Evolutionary conservation across 2,888 invertebrate species (phyloP), one percentile per base, ranked within the genome.

Genomic region (Proisotoma minuta): DNA sequence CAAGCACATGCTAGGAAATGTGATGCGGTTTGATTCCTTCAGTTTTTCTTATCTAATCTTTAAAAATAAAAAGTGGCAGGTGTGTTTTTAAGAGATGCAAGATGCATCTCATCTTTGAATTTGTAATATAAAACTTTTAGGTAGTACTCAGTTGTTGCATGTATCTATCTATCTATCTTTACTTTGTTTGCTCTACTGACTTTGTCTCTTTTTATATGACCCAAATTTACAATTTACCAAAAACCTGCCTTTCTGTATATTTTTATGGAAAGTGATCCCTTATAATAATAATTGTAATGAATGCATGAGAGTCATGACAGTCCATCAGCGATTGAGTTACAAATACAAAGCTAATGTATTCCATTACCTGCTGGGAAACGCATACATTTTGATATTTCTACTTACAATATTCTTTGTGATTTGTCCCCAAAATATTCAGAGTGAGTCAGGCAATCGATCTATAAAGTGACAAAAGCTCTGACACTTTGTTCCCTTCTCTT

Each of bases 71-170:
- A 34, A 12, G 34, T 34, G 12, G 34, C 8, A 34, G 8, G n/a
- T n/a, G n/a, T n/a, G n/a, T n/a, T n/a, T n/a, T n/a, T n/a, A n/a
- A n/a, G n/a, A n/a, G n/a, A n/a, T n/a, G n/a, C n/a, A n/a, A n/a
- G n/a, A n/a, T n/a, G n/a, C n/a, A n/a, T n/a, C n/a, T n/a, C n/a
- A n/a, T n/a, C n/a, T n/a, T n/a, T n/a, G n/a, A n/a, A n/a, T n/a
- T n/a, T n/a, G 60, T 63, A 63, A 63, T 59, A 59, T 50, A 56
- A 63, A 59, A 63, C 63, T n/a, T n/a, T n/a, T n/a, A n/a, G n/a
- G n/a, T n/a, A n/a, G n/a, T n/a, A n/a, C n/a, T n/a, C n/a, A n/a
- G n/a, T n/a, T n/a, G n/a, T n/a, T n/a, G n/a, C n/a, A n/a, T n/a
- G n/a, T n/a, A n/a, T n/a, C n/a, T n/a, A n/a, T n/a, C n/a, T n/a